Evolutionary conservation across 2,888 invertebrate genomes (phyloP).

Genomic region (Oscheius myriophilus): DNA sequence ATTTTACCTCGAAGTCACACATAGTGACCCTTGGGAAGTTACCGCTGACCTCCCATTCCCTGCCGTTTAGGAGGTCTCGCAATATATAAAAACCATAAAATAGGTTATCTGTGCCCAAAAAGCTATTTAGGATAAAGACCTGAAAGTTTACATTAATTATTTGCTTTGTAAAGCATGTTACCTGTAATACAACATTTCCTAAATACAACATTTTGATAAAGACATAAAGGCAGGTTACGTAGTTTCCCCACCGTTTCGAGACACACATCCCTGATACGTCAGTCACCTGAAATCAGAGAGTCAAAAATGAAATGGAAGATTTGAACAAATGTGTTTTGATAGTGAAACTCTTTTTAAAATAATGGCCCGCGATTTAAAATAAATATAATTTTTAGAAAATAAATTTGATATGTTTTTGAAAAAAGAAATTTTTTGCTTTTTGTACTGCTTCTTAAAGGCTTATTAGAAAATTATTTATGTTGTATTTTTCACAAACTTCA

Average conservation of each 20-base stretch:
- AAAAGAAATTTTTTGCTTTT: too few relatives aligned
- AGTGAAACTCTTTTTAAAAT: background rate
- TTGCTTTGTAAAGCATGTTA: slow-evolving; percentile 8
- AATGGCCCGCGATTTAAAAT: too few relatives aligned
- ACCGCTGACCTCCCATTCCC: slow-evolving; percentile 71
- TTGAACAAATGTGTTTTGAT: background rate
- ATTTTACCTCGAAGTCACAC: slow-evolving; percentile 71
- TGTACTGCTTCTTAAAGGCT: too few relatives aligned
- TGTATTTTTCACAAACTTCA: too few relatives aligned
- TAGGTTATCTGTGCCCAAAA: slow-evolving; percentile 71
- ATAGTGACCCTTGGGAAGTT: slow-evolving; percentile 71
- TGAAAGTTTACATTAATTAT: slow-evolving; percentile 41
- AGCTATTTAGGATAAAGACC: slow-evolving; percentile 71
- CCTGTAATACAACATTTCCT: slow-evolving; percentile 69
- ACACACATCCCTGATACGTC: slow-evolving; percentile 70
- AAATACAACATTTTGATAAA: slow-evolving; percentile 71
- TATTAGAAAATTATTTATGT: too few relatives aligned
- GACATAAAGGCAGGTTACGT: slow-evolving; percentile 71
- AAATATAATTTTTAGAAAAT: too few relatives aligned
- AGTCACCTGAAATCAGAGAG: slow-evolving; percentile 56
- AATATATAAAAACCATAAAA: slow-evolving; percentile 72
- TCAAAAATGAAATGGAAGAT: background rate
- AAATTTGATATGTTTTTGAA: too few relatives aligned
- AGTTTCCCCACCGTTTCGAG: slow-evolving; percentile 71
- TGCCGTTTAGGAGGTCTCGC: slow-evolving; percentile 69